Conservation (phyloP, 2,797 vertebrate species). For the Mus caroli region DNA sequence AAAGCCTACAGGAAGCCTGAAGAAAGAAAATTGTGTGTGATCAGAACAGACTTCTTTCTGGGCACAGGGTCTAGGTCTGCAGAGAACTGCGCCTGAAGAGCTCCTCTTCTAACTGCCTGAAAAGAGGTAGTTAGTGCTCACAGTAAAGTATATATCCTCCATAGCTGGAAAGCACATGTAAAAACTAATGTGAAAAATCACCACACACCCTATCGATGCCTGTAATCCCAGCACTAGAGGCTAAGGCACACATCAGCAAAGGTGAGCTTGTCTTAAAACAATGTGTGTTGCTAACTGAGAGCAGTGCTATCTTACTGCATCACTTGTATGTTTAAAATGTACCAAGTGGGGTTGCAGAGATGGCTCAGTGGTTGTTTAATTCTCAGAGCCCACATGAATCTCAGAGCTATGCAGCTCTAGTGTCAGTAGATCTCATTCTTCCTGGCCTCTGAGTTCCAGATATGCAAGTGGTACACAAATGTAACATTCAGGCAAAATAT, state of each 20-base stretch:
- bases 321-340: background rate
- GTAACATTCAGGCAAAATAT: background rate
- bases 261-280: background rate
- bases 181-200: background rate
- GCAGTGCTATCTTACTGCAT: too few species aligned
- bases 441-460: background rate
- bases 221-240: background rate
- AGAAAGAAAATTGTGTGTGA: too few species aligned
- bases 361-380: background rate
- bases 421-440: background rate
- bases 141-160: background rate
- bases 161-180: background rate
- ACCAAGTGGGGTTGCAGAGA: background rate
- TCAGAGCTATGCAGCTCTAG: background rate
- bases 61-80: accelerated
- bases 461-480: background rate
- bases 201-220: too few species aligned
- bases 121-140: background rate
- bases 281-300: background rate
- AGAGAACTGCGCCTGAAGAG: accelerated
- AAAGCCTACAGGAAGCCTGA: background rate
- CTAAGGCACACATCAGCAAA: background rate
- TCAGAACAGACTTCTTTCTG: background rate
- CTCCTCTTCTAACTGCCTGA: background rate
- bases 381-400: background rate